A percentile compares a stretch with the other conserved stretches of the same genome.
These are phyloP conservation scores for Myathropa florea DNA, from an alignment of 2,888 invertebrate genomes.

Conservation along the genomic window DNA sequence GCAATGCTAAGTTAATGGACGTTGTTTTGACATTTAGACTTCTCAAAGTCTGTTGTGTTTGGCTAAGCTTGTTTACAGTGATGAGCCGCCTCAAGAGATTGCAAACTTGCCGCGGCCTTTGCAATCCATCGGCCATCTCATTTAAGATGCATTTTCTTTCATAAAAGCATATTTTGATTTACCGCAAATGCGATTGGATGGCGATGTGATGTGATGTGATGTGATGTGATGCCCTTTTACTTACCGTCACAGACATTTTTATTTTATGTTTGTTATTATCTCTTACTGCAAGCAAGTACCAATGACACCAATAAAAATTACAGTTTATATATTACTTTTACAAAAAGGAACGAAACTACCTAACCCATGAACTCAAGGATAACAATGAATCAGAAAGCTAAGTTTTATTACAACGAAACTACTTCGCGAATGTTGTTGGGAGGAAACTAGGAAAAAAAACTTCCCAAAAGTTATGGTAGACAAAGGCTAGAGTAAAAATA, in stretches of 20 bases:
- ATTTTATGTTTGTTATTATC: background rate
- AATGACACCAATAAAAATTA: background rate
- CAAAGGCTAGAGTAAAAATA: too few species aligned
- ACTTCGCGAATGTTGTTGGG: background rate
- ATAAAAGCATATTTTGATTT: constrained; percentile 27
- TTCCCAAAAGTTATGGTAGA: too few species aligned
- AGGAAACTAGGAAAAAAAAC: background rate
- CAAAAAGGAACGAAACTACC: background rate
- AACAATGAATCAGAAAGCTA: background rate
- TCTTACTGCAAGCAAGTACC: background rate
- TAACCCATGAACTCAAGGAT: too few species aligned
- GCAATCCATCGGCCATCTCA: constrained; percentile 1
- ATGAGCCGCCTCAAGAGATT: background rate
- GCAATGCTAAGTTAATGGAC: constrained; percentile 56
- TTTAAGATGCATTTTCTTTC: constrained; percentile 32
- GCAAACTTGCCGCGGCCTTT: constrained; percentile 16
- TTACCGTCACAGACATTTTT: background rate
- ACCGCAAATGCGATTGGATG: constrained; percentile 11
- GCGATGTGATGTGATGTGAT: background rate
- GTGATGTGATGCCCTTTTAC: background rate
- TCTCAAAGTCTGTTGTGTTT: constrained; percentile 30
- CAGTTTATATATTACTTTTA: background rate
- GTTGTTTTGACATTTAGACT: constrained; percentile 62
- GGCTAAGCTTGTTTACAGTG: constrained; percentile 11
- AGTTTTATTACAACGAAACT: background rate